These are phyloP conservation scores for Bombus confusus DNA, from an alignment of 1,140 invertebrate genomes.

Conservation along the genomic window DNA sequence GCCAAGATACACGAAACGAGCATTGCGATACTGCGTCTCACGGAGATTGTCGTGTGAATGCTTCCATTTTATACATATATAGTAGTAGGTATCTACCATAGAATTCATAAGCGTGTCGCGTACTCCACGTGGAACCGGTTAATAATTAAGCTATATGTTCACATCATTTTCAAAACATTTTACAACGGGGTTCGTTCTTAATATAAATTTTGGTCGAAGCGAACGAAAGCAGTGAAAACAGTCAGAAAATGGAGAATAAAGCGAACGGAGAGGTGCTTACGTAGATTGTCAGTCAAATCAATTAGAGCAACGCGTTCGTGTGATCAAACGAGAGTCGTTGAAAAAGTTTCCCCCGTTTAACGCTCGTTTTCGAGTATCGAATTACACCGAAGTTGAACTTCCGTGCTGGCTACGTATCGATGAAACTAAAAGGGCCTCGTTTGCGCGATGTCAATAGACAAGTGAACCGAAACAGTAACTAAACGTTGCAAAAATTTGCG, in stretches of 20 bases:
- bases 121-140: no score
- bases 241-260: background rate
- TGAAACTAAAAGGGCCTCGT: slow-evolving; percentile 32
- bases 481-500: slow-evolving; percentile 21
- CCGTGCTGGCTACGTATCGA: slow-evolving; percentile 7
- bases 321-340: slow-evolving; percentile 34
- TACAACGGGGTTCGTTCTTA: background rate
- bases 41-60: no score
- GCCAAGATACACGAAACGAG: no score
- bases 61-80: no score
- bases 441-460: slow-evolving; percentile 26
- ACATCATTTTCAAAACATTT: background rate
- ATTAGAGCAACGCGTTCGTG: slow-evolving; percentile 21
- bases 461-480: slow-evolving; percentile 19
- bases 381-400: slow-evolving; percentile 21
- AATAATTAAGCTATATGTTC: no score
- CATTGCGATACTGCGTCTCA: no score
- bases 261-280: slow-evolving; percentile 2
- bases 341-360: slow-evolving; percentile 33
- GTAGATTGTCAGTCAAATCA: slow-evolving; percentile 7
- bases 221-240: background rate
- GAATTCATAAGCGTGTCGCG: no score
- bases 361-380: slow-evolving; percentile 37
- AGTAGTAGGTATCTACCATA: no score
- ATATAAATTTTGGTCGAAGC: background rate